phyloP scores from a whole-genome alignment of 2,113 vertebrate genomes.

The Phrynocephalus versicolor region DNA sequence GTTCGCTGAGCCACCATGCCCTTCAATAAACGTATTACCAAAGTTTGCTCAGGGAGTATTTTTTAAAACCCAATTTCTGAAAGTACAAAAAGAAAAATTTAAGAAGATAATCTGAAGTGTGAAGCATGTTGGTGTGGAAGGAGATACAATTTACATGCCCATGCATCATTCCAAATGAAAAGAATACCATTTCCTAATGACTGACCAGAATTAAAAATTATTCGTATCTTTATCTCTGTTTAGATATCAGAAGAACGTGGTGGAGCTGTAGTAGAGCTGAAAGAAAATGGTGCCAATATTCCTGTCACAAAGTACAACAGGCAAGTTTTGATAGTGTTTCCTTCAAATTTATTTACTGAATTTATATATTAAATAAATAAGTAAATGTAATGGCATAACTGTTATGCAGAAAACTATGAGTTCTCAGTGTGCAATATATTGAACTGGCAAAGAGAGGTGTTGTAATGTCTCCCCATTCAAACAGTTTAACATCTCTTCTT shows the following conservation, averaged over 20 bases:
- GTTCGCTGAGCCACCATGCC: too few species aligned
- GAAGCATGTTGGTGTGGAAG: background rate
- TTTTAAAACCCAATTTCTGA: background rate
- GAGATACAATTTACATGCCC: background rate
- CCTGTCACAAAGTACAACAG: slow-evolving; percentile 71
- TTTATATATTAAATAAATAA: background rate
- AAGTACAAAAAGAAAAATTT: background rate
- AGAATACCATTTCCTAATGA: background rate
- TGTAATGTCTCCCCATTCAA: background rate
- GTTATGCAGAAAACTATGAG: background rate
- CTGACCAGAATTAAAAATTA: background rate
- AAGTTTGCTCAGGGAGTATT: too few species aligned
- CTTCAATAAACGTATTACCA: too few species aligned
- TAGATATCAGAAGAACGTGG: slow-evolving; percentile 43
- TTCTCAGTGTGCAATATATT: background rate
- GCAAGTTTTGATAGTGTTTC: slow-evolving; percentile 44
- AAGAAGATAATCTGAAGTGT: background rate
- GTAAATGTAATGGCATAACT: too few species aligned
- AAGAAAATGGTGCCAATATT: slow-evolving; percentile 69
- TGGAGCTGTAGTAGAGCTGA: slow-evolving; percentile 54
- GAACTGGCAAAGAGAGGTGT: background rate
- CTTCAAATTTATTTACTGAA: background rate
- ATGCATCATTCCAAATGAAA: background rate
- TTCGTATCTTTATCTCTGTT: background rate
- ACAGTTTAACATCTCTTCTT: too few species aligned